Conservation (phyloP, 2,888 invertebrate genomes). For the Caenorhabditis angaria region DNA sequence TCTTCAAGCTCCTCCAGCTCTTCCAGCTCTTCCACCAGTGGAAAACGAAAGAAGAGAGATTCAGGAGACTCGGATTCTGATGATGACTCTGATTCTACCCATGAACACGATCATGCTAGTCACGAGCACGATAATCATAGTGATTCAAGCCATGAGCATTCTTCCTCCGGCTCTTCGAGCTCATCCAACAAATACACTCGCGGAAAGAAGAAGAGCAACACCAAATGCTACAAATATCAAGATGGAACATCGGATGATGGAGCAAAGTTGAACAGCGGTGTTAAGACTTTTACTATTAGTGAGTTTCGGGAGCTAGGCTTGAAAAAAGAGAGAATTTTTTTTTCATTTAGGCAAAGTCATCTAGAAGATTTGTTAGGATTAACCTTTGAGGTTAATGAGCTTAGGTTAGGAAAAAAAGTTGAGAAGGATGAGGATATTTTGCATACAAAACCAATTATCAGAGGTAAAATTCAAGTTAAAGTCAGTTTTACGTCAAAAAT, state of each 20-base stretch:
- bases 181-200: background rate
- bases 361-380: too few species aligned
- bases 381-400: too few species aligned
- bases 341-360: too few species aligned
- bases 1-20: too few species aligned
- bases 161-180: background rate
- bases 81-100: background rate
- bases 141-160: background rate
- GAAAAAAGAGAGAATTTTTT: too few species aligned
- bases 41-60: conserved; percentile 8
- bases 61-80: background rate
- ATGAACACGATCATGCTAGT: background rate
- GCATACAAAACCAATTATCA: too few species aligned
- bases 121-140: background rate
- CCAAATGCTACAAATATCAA: conserved; percentile 10
- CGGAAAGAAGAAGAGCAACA: conserved; percentile 14
- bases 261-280: conserved; percentile 5
- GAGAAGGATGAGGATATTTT: too few species aligned
- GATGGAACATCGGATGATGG: conserved; percentile 7
- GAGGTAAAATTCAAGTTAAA: too few species aligned
- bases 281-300: background rate
- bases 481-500: too few species aligned
- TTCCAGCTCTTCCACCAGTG: background rate
- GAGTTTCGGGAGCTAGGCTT: background rate
- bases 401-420: too few species aligned